phyloP scores from a whole-genome alignment of 1,140 invertebrate species.

The Aricia agestis region DNA sequence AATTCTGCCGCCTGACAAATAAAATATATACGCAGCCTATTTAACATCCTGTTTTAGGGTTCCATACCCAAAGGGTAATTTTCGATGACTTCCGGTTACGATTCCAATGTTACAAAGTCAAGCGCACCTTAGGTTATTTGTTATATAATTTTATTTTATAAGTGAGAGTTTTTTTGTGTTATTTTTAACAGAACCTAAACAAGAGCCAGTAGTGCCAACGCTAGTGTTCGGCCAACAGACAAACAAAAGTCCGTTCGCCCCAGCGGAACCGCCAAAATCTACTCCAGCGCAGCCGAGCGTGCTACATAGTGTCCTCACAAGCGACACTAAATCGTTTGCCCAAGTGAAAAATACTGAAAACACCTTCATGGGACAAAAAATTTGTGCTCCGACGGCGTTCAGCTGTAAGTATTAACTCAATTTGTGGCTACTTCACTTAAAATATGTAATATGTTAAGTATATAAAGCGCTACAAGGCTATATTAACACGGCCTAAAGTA shows the following conservation, averaged over 20 bases:
- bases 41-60: no score
- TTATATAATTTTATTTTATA: no score
- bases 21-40: no score
- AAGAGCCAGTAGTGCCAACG: slow-evolving; percentile 30
- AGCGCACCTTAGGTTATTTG: no score
- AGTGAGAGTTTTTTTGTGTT: no score
- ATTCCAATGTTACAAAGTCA: no score
- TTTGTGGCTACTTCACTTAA: background rate
- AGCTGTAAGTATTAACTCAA: slow-evolving; percentile 40
- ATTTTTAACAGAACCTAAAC: slow-evolving; percentile 39
- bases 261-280: slow-evolving; percentile 18
- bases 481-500: no score
- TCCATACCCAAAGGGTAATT: no score
- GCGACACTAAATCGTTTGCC: background rate
- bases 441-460: no score
- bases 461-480: no score
- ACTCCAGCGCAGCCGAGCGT: slow-evolving; percentile 2
- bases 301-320: slow-evolving; percentile 19
- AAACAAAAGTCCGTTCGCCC: slow-evolving; percentile 14
- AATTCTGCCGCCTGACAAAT: no score
- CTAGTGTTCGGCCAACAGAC: slow-evolving; percentile 22
- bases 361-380: slow-evolving; percentile 58
- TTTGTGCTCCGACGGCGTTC: slow-evolving; percentile 55
- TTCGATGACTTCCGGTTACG: no score
- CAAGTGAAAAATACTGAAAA: slow-evolving; percentile 30